These are phyloP conservation scores for Tachysurus fulvidraco DNA, from an alignment of 2,113 vertebrate genomes.

Conservation along the genomic window DNA sequence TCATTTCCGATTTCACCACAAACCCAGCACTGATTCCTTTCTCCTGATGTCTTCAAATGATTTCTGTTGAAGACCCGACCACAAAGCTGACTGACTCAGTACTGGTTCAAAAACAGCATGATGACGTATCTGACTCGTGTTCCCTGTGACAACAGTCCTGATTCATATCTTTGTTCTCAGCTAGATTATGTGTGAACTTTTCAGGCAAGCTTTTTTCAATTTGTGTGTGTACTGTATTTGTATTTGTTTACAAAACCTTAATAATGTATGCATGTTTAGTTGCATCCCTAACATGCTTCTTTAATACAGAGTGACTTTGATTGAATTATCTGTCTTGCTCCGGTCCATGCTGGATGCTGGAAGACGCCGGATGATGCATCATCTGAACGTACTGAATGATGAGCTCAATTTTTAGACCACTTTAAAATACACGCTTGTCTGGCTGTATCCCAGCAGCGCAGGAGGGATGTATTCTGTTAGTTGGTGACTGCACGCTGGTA, in stretches of 20 bases:
- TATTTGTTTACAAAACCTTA: neutral
- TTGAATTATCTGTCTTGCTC: neutral
- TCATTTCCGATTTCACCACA: too few species aligned
- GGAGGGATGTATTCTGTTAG: slow-evolving; percentile 50
- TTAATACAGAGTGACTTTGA: neutral
- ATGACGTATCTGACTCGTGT: neutral
- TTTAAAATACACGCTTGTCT: slow-evolving; percentile 13
- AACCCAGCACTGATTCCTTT: too few species aligned
- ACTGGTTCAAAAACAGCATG: too few species aligned
- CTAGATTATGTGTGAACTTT: neutral
- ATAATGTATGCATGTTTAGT: neutral
- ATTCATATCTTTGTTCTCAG: neutral
- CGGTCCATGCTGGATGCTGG: neutral
- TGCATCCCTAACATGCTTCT: neutral
- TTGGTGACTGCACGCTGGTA: slow-evolving; percentile 45
- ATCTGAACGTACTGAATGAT: neutral
- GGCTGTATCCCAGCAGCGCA: slow-evolving; percentile 44
- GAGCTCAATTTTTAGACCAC: neutral
- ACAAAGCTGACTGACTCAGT: too few species aligned
- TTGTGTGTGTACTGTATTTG: neutral
- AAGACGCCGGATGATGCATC: slow-evolving; percentile 7
- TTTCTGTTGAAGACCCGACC: too few species aligned
- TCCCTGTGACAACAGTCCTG: neutral
- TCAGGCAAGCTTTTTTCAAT: neutral
- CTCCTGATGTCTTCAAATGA: too few species aligned